Evolutionary conservation across 2,113 vertebrate species (phyloP), one percentile per base, ranked within the genome.

Genomic region (Aphelocoma coerulescens): DNA sequence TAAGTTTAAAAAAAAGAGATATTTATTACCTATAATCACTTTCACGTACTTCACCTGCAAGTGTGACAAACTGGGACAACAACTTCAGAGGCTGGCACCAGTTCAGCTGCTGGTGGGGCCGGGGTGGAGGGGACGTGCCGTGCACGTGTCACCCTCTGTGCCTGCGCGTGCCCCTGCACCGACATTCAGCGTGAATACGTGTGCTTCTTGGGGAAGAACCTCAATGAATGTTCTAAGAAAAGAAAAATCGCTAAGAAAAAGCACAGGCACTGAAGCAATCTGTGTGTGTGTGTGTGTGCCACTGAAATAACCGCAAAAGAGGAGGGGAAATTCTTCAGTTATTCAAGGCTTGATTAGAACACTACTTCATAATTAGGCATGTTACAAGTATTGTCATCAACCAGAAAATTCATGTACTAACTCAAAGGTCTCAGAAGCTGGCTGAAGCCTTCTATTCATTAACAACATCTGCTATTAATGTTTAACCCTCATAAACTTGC

Each of bases 1-100:
- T 99, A 99, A 99, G 99, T 98, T 98, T 77, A 95, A 98, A 91
- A 91, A 79, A 91, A 85, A 98, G 97, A 97, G 97, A 96, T 99
- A 99, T 99, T 99, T 99, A 99, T 99, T 99, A 99, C 98, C 98
- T 99, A 99, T 99, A 99, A 99, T 99, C 99, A 99, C 98, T 99
- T 98, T 96, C 97, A 96, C 84, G 93, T 96, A 97, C 97, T 96
- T 97, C 91, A 97, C 96, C 97, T 96, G 95, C 81, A 97, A 97
- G 97, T 67, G 96, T 91, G 95, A 97, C 95, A 96, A 97, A 95
- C 83, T 46, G 91, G 90, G 83, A 76, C 92, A 95, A 94, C 96
- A 96, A 93, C 74, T 94, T 67, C 5, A 37, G 80, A 19, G 84
- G 76, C 65, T 92, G 95, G 91, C 88, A 85, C 83, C 91, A 75